A percentile compares a stretch with the other conserved stretches of the same genome.
Conservation (phyloP, 2,113 vertebrate species). For the Phodopus roborovskii region DNA sequence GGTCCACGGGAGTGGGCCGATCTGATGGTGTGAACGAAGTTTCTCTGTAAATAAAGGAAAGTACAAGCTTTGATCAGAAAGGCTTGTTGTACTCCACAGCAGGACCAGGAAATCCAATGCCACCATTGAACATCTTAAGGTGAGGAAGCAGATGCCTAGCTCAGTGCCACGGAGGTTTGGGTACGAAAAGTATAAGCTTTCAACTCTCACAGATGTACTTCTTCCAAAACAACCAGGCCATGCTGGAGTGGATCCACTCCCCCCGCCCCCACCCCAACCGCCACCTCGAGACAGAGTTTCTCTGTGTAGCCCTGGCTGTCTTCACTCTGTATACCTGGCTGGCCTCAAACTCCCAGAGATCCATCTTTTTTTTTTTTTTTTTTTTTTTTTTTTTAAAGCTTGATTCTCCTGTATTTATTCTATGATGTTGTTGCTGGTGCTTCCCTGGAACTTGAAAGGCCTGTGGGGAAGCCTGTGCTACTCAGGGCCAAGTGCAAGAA, state of each 20-base stretch:
- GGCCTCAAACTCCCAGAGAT: background rate
- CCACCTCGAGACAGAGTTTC: too few species aligned
- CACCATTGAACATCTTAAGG: background rate
- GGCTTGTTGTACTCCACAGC: background rate
- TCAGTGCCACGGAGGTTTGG: background rate
- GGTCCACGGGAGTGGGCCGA: background rate
- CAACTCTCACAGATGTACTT: slow-evolving; percentile 45
- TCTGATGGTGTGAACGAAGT: background rate
- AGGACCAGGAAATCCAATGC: slow-evolving; percentile 40
- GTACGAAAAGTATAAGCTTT: slow-evolving; percentile 40
- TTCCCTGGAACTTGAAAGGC: background rate
- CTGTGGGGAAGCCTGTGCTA: background rate
- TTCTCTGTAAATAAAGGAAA: background rate
- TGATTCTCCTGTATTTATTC: background rate
- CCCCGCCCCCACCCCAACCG: too few species aligned
- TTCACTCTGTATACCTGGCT: background rate
- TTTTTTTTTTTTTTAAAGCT: background rate
- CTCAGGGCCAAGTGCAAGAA: background rate
- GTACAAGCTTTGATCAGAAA: background rate
- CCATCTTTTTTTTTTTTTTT: background rate
- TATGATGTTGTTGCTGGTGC: background rate
- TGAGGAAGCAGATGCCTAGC: slow-evolving; percentile 43
- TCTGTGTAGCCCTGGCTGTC: background rate
- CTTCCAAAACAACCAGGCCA: slow-evolving; percentile 43
- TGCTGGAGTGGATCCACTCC: background rate